phyloP scores from a whole-genome alignment of 2,888 invertebrate species.

The Nephrotoma flavescens region DNA sequence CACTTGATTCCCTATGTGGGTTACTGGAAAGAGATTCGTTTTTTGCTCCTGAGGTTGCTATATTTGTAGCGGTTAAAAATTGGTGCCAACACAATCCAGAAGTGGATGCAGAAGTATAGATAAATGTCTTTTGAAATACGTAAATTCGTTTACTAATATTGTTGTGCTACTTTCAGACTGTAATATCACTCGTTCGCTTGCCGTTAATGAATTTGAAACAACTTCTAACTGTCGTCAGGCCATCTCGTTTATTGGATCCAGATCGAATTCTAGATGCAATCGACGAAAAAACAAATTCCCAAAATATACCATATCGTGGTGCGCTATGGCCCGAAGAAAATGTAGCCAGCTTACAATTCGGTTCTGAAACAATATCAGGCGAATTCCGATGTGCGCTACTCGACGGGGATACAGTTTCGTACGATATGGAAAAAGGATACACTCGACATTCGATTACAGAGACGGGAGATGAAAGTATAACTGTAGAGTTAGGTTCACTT shows the following conservation, averaged over 20 bases:
- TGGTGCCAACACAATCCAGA: constrained; percentile 75
- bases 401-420: constrained; percentile 74
- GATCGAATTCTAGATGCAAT: constrained; percentile 92
- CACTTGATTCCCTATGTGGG: constrained; percentile 58
- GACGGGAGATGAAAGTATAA: constrained; percentile 62
- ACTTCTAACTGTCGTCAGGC: constrained; percentile 75
- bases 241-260: constrained; percentile 71
- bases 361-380: constrained; percentile 76
- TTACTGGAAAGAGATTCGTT: constrained; percentile 86
- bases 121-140: not conserved
- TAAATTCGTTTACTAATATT: not conserved
- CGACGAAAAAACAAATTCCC: constrained; percentile 66
- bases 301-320: constrained; percentile 74
- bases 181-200: constrained; percentile 55
- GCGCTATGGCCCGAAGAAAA: constrained; percentile 79
- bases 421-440: constrained; percentile 89
- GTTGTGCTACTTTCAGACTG: constrained; percentile 31
- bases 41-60: constrained; percentile 89
- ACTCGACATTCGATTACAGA: constrained; percentile 78
- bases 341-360: constrained; percentile 66
- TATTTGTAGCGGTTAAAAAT: constrained; percentile 74
- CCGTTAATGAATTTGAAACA: constrained; percentile 81
- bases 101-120: constrained; percentile 24
- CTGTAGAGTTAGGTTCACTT: constrained; percentile 66
- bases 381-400: constrained; percentile 79